Evolutionary conservation across 2,113 vertebrate genomes (phyloP).

Genomic region (Perca fluviatilis): DNA sequence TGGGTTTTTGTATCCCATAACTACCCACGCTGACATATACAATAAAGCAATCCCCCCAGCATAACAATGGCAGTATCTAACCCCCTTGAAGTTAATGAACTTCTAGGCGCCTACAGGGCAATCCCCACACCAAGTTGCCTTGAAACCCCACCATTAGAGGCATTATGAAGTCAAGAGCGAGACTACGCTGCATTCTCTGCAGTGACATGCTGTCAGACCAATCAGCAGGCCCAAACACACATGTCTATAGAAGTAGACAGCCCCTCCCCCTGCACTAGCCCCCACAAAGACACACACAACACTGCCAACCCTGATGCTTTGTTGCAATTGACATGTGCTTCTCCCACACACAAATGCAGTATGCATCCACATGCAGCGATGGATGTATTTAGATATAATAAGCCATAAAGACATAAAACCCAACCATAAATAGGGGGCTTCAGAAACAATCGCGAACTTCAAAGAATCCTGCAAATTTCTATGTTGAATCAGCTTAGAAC

Average conservation of each 20-base stretch:
- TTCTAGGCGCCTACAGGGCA: constrained; percentile 57
- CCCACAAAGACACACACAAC: constrained; percentile 62
- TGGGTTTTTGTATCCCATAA: constrained; percentile 33
- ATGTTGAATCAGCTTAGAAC: neutral
- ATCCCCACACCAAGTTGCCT: constrained; percentile 55
- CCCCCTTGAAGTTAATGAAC: constrained; percentile 70
- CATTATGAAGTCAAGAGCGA: constrained; percentile 70
- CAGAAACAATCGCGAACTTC: constrained; percentile 26
- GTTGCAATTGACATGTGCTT: constrained; percentile 71
- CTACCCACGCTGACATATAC: constrained; percentile 44
- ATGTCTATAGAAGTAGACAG: constrained; percentile 77
- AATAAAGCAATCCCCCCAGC: constrained; percentile 24
- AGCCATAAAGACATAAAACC: constrained; percentile 32
- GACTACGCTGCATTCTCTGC: constrained; percentile 64
- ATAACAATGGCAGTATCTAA: constrained; percentile 59
- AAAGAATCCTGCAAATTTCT: constrained; percentile 16
- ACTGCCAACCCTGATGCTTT: constrained; percentile 62
- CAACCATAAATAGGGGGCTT: neutral
- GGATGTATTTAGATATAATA: constrained; percentile 38
- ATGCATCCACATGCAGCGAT: constrained; percentile 27
- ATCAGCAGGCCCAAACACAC: constrained; percentile 74
- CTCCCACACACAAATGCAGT: constrained; percentile 56
- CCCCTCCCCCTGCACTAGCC: constrained; percentile 71
- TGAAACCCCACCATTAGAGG: constrained; percentile 66
- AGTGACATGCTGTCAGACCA: constrained; percentile 81